Base-by-base conservation (phyloP, 2,113 vertebrate species). In the Tachysurus fulvidraco region DNA sequence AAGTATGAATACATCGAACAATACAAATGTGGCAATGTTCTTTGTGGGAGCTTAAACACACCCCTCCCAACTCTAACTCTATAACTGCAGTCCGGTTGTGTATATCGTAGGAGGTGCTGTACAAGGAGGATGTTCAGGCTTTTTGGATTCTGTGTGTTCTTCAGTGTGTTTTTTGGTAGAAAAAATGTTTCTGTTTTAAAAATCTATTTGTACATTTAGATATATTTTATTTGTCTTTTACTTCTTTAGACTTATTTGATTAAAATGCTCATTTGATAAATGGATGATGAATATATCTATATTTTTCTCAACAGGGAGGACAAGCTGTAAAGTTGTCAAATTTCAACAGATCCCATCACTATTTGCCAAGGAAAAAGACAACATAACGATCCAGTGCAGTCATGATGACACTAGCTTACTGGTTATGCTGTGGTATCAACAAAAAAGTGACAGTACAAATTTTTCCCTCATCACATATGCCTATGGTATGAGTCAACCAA, bases 401-500 rank as follows among this genome's bases (percentile, higher is more conserved):
- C 91, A 91, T 64, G 46, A 86, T 28, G 87, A 88, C 82, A 87
- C 1, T 50, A 83, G 0, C 84, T 83, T 84, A 28, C 0, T 1
- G 13, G 0, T 62, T 0, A 91, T 91, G 88, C 57, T 83, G 28
- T 91, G 91, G 90, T 91, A 91, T 88, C 88, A 78, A 52, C 89
- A 89, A 83, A 36, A 69, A n/a, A 82, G 30, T 79, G 9, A 23
- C 28, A 88, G 36, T 60, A 69, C 46, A 46, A 71, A n/a, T 55
- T 59, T 89, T 52, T 13, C 55, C 44, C 85, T 90, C n/a, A 88
- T 90, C n/a, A 78, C 81, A 25, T 88, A 36, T 57, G 54, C 41
- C 6, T 69, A 77, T 64, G 60, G 16, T 17, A 9, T 17, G 0
- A 23, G 9, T 44, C 10, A 81, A 1, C 77, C 81, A 44, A 84